Evolutionary conservation across 35 echinoderm and acorn worm genomes (phyloP).

Genomic region (Acanthaster planci): DNA sequence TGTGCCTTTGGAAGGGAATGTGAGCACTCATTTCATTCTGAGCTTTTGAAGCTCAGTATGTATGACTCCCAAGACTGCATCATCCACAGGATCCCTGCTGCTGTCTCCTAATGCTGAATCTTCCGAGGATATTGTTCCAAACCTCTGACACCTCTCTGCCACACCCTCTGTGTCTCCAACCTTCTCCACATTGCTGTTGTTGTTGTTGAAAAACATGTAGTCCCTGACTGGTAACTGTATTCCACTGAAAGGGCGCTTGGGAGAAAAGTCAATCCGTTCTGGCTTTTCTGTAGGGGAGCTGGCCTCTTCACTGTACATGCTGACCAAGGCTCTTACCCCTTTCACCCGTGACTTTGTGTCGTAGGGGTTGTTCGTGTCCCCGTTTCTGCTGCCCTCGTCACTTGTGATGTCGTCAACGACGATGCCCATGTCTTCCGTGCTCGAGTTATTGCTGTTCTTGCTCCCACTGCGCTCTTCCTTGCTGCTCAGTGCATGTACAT

Average conservation of each 20-base stretch:
- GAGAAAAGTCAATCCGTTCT: background rate
- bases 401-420: slow-evolving; percentile 28
- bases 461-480: background rate
- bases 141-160: background rate
- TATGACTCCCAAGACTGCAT: background rate
- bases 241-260: background rate
- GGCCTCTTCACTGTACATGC: slow-evolving; percentile 39
- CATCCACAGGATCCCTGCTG: background rate
- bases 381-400: slow-evolving; percentile 15
- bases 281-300: background rate
- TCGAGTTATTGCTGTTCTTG: slow-evolving; percentile 32
- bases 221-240: background rate
- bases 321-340: slow-evolving; percentile 30
- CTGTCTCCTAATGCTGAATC: slow-evolving; percentile 29
- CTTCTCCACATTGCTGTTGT: background rate
- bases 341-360: slow-evolving; percentile 13
- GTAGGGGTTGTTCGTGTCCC: slow-evolving; percentile 19
- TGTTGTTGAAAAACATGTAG: slow-evolving; percentile 2
- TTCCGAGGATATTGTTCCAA: slow-evolving; percentile 1
- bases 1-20: background rate
- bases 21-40: slow-evolving; percentile 4
- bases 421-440: slow-evolving; percentile 45
- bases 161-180: background rate
- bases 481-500: no score
- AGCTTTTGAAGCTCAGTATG: slow-evolving; percentile 25